Evolutionary conservation across 2,113 vertebrate species (phyloP).

Genomic region (Aleadryas rufinucha): DNA sequence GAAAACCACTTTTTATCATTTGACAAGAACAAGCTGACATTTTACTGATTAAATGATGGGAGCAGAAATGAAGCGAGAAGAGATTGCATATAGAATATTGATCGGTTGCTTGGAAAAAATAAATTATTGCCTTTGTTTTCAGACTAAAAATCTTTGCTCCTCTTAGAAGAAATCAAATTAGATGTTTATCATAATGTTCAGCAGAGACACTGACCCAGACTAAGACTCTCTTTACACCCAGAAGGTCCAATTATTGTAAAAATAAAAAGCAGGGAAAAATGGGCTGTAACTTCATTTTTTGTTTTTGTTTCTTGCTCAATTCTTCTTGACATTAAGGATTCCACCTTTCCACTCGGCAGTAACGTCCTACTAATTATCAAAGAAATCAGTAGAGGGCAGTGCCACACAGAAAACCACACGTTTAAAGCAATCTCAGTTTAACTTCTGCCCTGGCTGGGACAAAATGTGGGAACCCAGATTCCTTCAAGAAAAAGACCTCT

Average conservation of each 20-base stretch:
- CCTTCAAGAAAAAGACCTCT: rapidly evolving
- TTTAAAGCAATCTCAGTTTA: neutral
- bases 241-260: neutral
- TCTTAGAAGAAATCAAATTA: neutral
- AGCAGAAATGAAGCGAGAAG: neutral
- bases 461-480: neutral
- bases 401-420: neutral
- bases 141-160: neutral
- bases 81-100: neutral
- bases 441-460: neutral
- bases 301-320: neutral
- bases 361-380: neutral
- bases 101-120: neutral
- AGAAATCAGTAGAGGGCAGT: constrained; percentile 32
- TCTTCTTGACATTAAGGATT: neutral
- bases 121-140: neutral
- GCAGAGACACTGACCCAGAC: neutral
- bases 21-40: neutral
- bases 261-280: neutral
- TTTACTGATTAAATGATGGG: neutral
- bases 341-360: neutral
- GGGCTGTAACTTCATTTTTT: rapidly evolving
- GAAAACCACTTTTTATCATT: neutral
- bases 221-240: neutral
- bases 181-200: neutral